Evolutionary conservation across 2,113 vertebrate genomes (phyloP), one percentile per base, ranked within the genome.

Genomic region (Thomomys bottae): DNA sequence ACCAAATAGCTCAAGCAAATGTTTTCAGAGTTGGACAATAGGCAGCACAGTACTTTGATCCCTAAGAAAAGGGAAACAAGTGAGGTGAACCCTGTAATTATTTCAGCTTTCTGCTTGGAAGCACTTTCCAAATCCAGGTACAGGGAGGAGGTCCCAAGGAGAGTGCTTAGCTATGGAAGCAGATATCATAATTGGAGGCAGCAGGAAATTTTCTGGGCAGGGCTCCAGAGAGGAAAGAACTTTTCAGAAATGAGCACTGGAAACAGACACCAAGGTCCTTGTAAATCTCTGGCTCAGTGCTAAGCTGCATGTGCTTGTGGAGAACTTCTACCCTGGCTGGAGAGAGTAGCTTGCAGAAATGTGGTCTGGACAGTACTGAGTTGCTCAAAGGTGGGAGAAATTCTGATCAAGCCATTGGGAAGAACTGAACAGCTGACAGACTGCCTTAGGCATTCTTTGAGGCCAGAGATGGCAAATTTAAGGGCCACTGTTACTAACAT

Each of bases 171-270:
- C 66, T 88, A 12, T 83, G 59, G 75, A 94, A 75, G 81, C 87
- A 94, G 96, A 92, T 81, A 91, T 63, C 72, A 49, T 92, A 95
- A 94, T 80, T 92, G 72, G 73, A 95, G 76, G 84, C 89, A 94
- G 76, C 73, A 64, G 89, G 77, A 91, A 92, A 77, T 95, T 95
- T 92, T 76, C 88, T 67, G 80, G 76, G 84, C 77, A 89, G 63
- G 64, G 34, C 71, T 95, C 85, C 81, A 87, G 92, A 94, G n/a
- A 66, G 84, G 61, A 85, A 34, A 34, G 54, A 86, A 23, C 21
- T 91, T 8, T 72, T 12, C 42, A 84, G 80, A 78, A 64, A 93
- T 68, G 80, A 72, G 73, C 83, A 54, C 66, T 42, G 30, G 76
- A 88, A 84, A 92, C 78, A 77, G 67, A 49, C 66, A 67, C 6